These are phyloP conservation scores for Drosophila nr. fundita DNA, from an alignment of 2,888 invertebrate genomes.

Conservation along the genomic window DNA sequence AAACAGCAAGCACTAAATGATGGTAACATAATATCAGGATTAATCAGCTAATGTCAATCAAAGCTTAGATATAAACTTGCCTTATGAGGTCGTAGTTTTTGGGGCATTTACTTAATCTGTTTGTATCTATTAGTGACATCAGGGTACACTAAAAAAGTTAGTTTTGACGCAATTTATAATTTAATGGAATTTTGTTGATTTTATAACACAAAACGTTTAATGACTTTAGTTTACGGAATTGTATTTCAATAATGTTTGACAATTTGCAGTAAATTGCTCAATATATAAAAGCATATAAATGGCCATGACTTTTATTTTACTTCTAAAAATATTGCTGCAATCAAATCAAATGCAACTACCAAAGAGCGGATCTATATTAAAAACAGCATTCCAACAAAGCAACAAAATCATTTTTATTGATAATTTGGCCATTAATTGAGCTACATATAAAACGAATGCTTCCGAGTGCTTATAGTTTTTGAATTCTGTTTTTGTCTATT, in stretches of 20 bases:
- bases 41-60: neutral
- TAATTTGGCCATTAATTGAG: constrained; percentile 5
- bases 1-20: neutral
- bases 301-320: neutral
- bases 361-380: neutral
- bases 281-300: too few relatives aligned
- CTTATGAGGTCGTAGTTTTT: neutral
- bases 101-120: neutral
- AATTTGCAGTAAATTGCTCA: neutral
- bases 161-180: constrained; percentile 40
- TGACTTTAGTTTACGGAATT: constrained; percentile 52
- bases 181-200: constrained; percentile 36
- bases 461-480: constrained; percentile 21
- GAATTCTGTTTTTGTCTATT: constrained; percentile 22
- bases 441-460: constrained; percentile 24
- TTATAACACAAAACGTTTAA: constrained; percentile 70
- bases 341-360: neutral
- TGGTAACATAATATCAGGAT: neutral
- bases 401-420: neutral
- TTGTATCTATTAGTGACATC: neutral
- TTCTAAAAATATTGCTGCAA: neutral
- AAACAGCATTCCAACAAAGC: neutral
- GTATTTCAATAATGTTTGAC: constrained; percentile 30
- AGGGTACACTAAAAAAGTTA: neutral
- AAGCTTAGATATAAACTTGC: neutral